Percentiles rank a stretch among this genome's conserved stretches.
Conservation (phyloP, 2,888 invertebrate genomes). For the Cosmopolites sordidus region DNA sequence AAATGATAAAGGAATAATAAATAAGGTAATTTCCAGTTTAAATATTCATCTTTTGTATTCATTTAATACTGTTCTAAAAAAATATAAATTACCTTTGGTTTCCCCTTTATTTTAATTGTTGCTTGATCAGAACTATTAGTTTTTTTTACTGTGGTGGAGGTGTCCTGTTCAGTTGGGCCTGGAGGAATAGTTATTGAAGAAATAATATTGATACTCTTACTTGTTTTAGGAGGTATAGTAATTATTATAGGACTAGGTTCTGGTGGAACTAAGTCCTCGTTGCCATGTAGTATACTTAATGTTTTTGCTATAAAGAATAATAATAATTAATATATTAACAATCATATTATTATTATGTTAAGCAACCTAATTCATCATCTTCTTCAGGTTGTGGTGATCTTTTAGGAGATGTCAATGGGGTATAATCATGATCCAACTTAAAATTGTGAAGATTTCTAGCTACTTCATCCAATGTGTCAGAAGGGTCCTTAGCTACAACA, state of each 20-base stretch:
- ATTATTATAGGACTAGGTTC: conserved; percentile 24
- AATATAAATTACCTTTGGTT: conserved; percentile 12
- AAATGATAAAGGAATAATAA: no score
- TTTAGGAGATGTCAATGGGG: conserved; percentile 65
- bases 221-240: conserved; percentile 5
- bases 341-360: not conserved
- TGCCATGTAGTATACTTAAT: conserved; percentile 44
- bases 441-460: conserved; percentile 53
- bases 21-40: no score
- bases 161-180: not conserved
- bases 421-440: conserved; percentile 79
- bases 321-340: not conserved
- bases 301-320: conserved; percentile 38
- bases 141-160: not conserved
- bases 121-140: conserved; percentile 1
- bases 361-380: conserved; percentile 40
- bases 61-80: not conserved
- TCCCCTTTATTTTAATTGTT: conserved; percentile 12
- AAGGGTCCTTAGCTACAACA: conserved; percentile 13
- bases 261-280: conserved; percentile 28
- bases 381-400: conserved; percentile 42
- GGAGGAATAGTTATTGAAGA: conserved; percentile 9
- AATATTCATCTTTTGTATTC: no score
- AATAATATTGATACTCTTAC: conserved; percentile 18
- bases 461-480: conserved; percentile 49